Evolutionary conservation across 37 sponge, comb jelly and placozoan genomes (phyloP).

Genomic region (Theonella swinhoei): DNA sequence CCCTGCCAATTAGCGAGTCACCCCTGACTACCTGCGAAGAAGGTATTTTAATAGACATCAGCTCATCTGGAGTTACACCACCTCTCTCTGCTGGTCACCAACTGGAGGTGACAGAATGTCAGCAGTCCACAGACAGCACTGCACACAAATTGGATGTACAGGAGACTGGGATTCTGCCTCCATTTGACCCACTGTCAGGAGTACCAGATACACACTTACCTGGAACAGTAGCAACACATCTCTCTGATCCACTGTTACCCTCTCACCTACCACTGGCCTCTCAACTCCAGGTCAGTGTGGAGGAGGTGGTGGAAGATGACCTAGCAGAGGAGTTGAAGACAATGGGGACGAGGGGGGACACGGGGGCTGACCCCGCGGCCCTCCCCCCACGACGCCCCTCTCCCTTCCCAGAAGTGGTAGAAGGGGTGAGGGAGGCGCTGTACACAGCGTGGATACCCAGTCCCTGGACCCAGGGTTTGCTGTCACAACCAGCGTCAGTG

Average conservation of each 20-base stretch:
- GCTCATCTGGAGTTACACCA: no score
- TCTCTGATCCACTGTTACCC: neutral
- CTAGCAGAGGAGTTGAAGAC: neutral
- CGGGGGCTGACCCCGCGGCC: neutral
- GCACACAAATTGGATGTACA: neutral
- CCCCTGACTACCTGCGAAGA: neutral
- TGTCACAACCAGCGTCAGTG: neutral
- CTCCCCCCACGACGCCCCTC: neutral
- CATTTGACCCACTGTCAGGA: neutral
- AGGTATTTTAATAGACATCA: no score
- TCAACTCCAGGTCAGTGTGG: neutral
- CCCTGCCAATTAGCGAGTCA: neutral
- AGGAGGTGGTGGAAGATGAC: neutral
- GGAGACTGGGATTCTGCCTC: neutral
- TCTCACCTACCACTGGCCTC: neutral
- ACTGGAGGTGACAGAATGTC: neutral
- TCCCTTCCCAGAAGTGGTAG: conserved; percentile 15
- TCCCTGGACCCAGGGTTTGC: conserved; percentile 27
- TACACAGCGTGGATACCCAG: conserved; percentile 47
- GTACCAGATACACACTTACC: neutral
- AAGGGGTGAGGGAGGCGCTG: conserved; percentile 10
- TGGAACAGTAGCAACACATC: neutral
- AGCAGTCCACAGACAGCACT: neutral
- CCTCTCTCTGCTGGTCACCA: neutral
- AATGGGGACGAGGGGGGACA: neutral